phyloP scores from a whole-genome alignment of 2,113 vertebrate genomes.

The Herpetotheres cachinnans region DNA sequence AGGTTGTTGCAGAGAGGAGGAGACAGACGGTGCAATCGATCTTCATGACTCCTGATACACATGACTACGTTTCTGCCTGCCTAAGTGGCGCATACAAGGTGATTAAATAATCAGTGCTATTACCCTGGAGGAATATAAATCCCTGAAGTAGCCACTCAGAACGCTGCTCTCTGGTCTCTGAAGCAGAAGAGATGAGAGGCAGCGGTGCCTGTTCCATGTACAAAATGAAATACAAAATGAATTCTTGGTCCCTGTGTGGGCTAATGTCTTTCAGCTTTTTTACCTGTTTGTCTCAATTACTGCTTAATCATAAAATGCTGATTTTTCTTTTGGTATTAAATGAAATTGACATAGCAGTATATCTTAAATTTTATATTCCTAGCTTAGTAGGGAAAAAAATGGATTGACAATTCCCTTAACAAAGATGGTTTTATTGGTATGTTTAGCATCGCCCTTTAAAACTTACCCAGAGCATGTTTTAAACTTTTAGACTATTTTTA shows the following conservation, averaged over 20 bases:
- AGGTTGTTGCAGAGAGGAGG: slow-evolving; percentile 12
- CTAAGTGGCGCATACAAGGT: slow-evolving; percentile 56
- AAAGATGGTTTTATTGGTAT: background rate
- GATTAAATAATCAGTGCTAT: slow-evolving; percentile 72
- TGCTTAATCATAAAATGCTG: background rate
- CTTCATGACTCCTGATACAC: slow-evolving; percentile 67
- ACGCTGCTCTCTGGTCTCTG: background rate
- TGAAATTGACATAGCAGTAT: background rate
- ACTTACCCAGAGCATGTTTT: background rate
- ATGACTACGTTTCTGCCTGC: slow-evolving; percentile 58
- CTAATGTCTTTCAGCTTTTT: background rate
- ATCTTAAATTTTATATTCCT: background rate
- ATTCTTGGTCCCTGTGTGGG: background rate
- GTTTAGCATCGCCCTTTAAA: background rate
- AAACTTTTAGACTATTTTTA: background rate
- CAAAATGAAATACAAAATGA: background rate
- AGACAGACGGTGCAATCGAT: slow-evolving; percentile 67
- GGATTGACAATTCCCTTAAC: background rate
- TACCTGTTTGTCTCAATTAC: background rate
- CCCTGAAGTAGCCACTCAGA: slow-evolving; percentile 11
- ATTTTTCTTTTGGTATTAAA: background rate
- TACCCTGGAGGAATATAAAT: slow-evolving; percentile 64
- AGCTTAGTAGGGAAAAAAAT: background rate
- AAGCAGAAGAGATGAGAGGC: background rate
- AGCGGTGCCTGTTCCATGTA: background rate